phyloP scores from a whole-genome alignment of 2,888 invertebrate genomes.

The Rhagonycha fulva region DNA sequence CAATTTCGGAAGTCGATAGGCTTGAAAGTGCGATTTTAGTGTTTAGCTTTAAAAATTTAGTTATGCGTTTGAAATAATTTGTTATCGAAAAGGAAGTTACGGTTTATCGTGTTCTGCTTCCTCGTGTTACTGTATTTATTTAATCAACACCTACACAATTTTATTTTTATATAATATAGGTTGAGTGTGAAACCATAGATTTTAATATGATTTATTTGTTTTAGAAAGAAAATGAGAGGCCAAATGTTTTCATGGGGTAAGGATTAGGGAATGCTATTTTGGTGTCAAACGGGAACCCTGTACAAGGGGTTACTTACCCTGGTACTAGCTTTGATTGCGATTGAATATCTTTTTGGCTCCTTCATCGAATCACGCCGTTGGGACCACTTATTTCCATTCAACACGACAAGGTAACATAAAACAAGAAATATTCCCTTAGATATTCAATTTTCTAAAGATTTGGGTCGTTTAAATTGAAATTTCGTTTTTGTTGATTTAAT shows the following conservation, averaged over 20 bases:
- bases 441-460: not conserved
- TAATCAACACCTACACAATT: not conserved
- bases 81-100: not conserved
- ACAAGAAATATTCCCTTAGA: not conserved
- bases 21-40: not conserved
- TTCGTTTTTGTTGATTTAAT: not conserved
- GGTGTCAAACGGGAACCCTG: slow-evolving; percentile 57
- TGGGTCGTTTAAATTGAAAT: not conserved
- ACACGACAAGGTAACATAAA: slow-evolving; percentile 43
- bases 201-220: not conserved
- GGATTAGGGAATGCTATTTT: slow-evolving; percentile 35
- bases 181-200: not conserved
- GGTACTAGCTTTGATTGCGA: slow-evolving; percentile 67
- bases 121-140: not conserved
- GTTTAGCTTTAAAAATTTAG: not conserved
- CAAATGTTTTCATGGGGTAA: slow-evolving; percentile 21
- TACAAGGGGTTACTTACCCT: slow-evolving; percentile 62
- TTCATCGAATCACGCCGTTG: slow-evolving; percentile 61
- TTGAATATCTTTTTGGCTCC: slow-evolving; percentile 72
- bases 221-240: not conserved
- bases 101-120: not conserved
- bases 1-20: too few species aligned
- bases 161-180: not conserved
- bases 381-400: slow-evolving; percentile 50
- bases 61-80: not conserved